Evolutionary conservation across 2,888 invertebrate species (phyloP).

Genomic region (Erebia palarica): DNA sequence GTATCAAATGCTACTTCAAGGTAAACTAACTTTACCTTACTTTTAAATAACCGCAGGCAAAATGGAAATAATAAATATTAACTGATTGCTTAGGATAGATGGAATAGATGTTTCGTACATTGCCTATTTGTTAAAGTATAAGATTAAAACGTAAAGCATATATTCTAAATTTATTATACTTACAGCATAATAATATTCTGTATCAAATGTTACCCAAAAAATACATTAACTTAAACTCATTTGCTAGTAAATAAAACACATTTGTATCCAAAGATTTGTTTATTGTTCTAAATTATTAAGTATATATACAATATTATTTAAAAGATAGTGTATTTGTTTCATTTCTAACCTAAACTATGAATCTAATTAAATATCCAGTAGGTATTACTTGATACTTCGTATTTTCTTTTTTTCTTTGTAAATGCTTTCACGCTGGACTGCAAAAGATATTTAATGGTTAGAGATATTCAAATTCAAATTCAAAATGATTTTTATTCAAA

Average conservation of each 20-base stretch:
- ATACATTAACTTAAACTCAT: slow-evolving; percentile 43
- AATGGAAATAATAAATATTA: too few species aligned
- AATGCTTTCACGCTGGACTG: slow-evolving; percentile 84
- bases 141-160: slow-evolving; percentile 67
- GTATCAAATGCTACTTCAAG: too few species aligned
- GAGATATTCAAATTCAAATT: too few species aligned
- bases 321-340: slow-evolving; percentile 50
- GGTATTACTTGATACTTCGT: slow-evolving; percentile 82
- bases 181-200: slow-evolving; percentile 35
- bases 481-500: too few species aligned
- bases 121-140: slow-evolving; percentile 27
- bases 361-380: not conserved
- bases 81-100: too few species aligned
- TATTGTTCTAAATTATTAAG: slow-evolving; percentile 64
- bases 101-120: not conserved
- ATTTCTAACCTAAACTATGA: slow-evolving; percentile 45
- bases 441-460: slow-evolving; percentile 56
- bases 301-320: slow-evolving; percentile 66
- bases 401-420: slow-evolving; percentile 88
- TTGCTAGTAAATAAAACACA: slow-evolving; percentile 56
- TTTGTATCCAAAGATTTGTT: slow-evolving; percentile 71
- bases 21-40: too few species aligned
- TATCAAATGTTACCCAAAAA: slow-evolving; percentile 23
- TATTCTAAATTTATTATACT: slow-evolving; percentile 76
- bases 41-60: too few species aligned